Base-by-base conservation (phyloP, 2,113 vertebrate species). In the Strix aluco region DNA sequence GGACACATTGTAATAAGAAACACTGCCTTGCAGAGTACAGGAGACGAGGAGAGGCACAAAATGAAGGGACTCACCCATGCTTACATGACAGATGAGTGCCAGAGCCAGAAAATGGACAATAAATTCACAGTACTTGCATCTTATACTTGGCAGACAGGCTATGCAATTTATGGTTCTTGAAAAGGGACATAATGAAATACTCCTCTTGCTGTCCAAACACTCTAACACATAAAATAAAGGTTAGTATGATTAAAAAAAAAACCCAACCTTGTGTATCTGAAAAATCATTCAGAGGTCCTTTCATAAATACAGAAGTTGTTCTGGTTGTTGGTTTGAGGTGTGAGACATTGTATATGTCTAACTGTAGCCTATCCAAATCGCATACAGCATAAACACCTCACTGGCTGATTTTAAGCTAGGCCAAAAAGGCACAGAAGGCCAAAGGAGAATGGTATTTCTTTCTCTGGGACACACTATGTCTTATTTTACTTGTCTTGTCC, bases 401-500 rank as follows among this genome's bases (percentile, higher is more conserved):
- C 6, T 1, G 0, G 5, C 34, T 80, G 71, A 74, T 77, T 83
- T 88, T 81, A 94, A 89, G 19, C 3, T n/a, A 38, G 42, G 44
- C 36, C 40, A 87, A 54, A 92, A 89, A 75, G 44, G 61, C 9
- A 62, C 3, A 79, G 34, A 81, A 38, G 15, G 12, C 13, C 26
- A 11, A 89, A 85, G 69, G 23, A 83, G 17, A 94, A 55, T 51
- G 55, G 2, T 73, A 71, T 81, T 72, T 72, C 61, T 88, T 36
- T 80, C 26, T 55, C 85, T 89, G 32, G 13, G n/a, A 90, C 38
- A 13, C 32, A 30, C 57, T 91, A 36, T 84, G 51, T 91, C 63
- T 92, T 82, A 57, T 67, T 92, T 89, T 61, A 71, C 36, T 92
- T 90, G 57, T 71, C 66, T 85, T 89, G 69, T 75, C 74, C 55